Conservation (phyloP, 2,888 invertebrate species). For the Aromia moschata region DNA sequence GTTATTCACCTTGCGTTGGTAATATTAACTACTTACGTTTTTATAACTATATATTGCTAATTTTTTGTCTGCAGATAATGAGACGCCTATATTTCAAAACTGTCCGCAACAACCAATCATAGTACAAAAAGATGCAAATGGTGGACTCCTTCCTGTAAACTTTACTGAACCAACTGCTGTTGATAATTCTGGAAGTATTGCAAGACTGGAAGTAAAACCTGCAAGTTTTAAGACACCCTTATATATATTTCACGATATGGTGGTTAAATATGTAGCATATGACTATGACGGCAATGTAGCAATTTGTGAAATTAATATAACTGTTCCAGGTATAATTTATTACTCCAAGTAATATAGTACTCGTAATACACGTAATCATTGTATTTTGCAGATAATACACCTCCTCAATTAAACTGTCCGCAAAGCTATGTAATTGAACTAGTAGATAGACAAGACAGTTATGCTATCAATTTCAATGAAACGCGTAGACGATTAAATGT, state of each 20-base stretch:
- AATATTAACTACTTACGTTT: too few species aligned
- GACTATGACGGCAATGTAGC: slow-evolving; percentile 98
- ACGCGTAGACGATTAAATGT: slow-evolving; percentile 85
- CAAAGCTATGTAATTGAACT: slow-evolving; percentile 94
- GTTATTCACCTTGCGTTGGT: slow-evolving; percentile 92
- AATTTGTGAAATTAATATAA: slow-evolving; percentile 95
- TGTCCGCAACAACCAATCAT: slow-evolving; percentile 93
- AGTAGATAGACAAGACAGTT: slow-evolving; percentile 88
- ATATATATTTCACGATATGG: slow-evolving; percentile 88
- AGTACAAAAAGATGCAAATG: slow-evolving; percentile 87
- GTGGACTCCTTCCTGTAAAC: slow-evolving; percentile 89
- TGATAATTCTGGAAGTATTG: slow-evolving; percentile 96
- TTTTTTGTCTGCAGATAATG: slow-evolving; percentile 84
- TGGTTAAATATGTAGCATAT: slow-evolving; percentile 94
- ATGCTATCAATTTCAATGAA: slow-evolving; percentile 91
- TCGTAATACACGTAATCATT: neutral
- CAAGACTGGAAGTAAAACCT: slow-evolving; percentile 91
- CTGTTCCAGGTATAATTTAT: slow-evolving; percentile 74
- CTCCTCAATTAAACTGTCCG: slow-evolving; percentile 89
- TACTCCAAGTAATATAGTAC: slow-evolving; percentile 5
- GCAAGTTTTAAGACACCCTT: slow-evolving; percentile 90
- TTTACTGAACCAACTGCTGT: slow-evolving; percentile 93
- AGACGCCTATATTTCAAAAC: slow-evolving; percentile 95
- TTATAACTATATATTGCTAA: too few species aligned
- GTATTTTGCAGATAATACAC: slow-evolving; percentile 77